Evolutionary conservation across 2,888 invertebrate species (phyloP), one percentile per base, ranked within the genome.

Genomic region (Lepidochrysops patricia): DNA sequence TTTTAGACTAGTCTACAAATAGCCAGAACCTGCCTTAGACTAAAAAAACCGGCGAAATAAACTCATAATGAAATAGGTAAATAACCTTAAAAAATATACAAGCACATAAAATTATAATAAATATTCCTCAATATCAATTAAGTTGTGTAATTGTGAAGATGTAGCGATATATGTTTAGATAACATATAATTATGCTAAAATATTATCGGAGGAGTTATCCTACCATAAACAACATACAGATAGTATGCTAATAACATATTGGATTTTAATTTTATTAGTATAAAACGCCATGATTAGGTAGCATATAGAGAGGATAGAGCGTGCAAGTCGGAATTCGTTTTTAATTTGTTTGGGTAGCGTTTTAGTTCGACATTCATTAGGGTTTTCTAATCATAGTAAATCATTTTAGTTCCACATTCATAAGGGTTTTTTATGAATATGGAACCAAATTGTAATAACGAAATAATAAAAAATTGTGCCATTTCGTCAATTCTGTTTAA

Each of bases 181-280:
- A 43, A 43, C 43, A 43, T 43, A 43, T 43, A 43, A 43, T 43
- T 43, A 43, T 43, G 43, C 19, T 43, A 43, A 43, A 9, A 12
- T 43, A 43, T 19, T 43, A 43, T 43, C 43, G 43, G 43, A 43
- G 43, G 12, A 43, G 43, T 43, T 43, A 43, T 12, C 43, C 43
- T 43, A 19, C 43, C 43, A 43, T 43, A 43, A 43, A 43, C 43
- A 43, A 43, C 43, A 23, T 19, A 43, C 43, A 23, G 43, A 43
- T 43, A 43, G 43, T 43, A 43, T 43, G 43, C 43, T 19, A 43
- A 43, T 43, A 43, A 19, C 43, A 19, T 43, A 43, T 43, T 43
- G 43, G 43, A 43, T 43, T 43, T 43, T 19, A 43, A 43, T 43
- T 43, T 43, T 43, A 43, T 43, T 43, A 19, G 19, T 43, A 4